Base-by-base conservation (phyloP, 2,888 invertebrate species). In the Dryadula phaetusa region DNA sequence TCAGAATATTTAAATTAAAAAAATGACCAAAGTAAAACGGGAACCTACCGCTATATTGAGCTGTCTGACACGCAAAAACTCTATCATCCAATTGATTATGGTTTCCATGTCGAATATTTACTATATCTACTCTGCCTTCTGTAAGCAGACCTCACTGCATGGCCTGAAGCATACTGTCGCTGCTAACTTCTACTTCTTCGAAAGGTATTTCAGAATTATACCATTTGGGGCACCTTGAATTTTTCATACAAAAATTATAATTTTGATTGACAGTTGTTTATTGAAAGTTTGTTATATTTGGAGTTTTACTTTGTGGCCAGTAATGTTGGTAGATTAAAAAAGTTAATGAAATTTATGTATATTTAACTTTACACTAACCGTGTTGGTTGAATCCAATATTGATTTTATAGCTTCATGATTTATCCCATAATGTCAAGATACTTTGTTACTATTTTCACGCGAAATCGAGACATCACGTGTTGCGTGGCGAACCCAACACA, bases 111-210 rank as follows among this genome's bases (percentile, higher is more conserved):
- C 78, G 10, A 74, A 79, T 0, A 71, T 72, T 1, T 81, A 78
- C 68, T 65, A 62, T 18, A 53, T 85, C 12, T 92, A 91, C 77
- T 79, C 79, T n/a, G 80, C 79, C 20, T 92, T 91, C 77, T 90
- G 90, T 75, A 72, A 79, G 64, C 90, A 92, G 72, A 92, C 92
- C 18, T 86, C 88, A 0, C 72, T 92, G 80, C 92, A 92, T 75
- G 92, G 92, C 22, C 72, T 91, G 58, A 90, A 89, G 71, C 91
- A 92, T 84, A 90, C 91, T 77, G 92, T 92, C 1, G 82, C 88
- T 12, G 81, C 76, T 0, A 80, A 85, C 72, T 76, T 88, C 3
- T 90, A 91, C 79, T 87, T 84, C 79, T 74, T 87, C 22, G 92
- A 92, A 77, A 85, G 92, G 92, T 91, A 78, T 18, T 28, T 25